These are phyloP conservation scores for Apomyelois bistriatella DNA, from an alignment of 2,888 invertebrate genomes.

Conservation along the genomic window DNA sequence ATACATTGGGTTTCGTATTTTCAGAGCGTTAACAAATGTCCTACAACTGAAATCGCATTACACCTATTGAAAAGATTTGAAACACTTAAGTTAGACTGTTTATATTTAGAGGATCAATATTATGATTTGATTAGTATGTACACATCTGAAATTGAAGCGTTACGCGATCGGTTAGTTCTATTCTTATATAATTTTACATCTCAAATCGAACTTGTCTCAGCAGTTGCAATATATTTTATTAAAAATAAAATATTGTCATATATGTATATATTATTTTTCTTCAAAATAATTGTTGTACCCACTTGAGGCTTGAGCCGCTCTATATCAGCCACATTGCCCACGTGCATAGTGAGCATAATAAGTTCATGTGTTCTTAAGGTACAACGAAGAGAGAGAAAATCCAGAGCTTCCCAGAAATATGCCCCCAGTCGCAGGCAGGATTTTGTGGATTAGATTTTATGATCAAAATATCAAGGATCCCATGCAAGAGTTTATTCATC, in stretches of 20 bases:
- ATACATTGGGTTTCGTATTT: constrained; percentile 16
- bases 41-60: constrained; percentile 74
- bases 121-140: constrained; percentile 84
- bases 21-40: constrained; percentile 68
- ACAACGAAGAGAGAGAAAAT: constrained; percentile 87
- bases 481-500: constrained; percentile 81
- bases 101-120: constrained; percentile 87
- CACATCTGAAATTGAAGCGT: constrained; percentile 83
- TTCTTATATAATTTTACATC: neutral
- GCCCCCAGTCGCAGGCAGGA: constrained; percentile 89
- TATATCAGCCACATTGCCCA: no score
- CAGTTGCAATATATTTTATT: no score
- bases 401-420: constrained; percentile 87
- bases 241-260: no score
- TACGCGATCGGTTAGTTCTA: constrained; percentile 80
- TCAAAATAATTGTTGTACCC: no score
- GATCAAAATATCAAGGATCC: constrained; percentile 86
- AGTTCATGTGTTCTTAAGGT: constrained; percentile 59
- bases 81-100: constrained; percentile 84
- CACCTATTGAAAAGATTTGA: constrained; percentile 82
- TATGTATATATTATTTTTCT: no score
- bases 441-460: constrained; percentile 91
- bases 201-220: no score
- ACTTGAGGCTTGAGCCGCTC: no score
- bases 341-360: no score